Evolutionary conservation across 2,113 vertebrate species (phyloP).

Genomic region (Chionomys nivalis): DNA sequence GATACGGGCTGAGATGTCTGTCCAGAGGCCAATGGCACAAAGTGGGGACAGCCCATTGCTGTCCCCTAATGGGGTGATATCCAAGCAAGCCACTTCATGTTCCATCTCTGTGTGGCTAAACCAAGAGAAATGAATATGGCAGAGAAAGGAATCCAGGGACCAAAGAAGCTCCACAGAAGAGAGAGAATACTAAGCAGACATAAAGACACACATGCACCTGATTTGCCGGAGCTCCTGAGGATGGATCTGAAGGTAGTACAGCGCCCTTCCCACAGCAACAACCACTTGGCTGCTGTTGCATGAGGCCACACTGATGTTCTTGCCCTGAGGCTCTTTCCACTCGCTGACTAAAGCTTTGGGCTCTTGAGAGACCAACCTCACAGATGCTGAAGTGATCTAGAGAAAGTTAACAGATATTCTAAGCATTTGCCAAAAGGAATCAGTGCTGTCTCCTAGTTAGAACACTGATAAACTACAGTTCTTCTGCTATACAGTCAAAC

Average conservation of each 20-base stretch:
- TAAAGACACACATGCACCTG: slow-evolving; percentile 85
- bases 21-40: slow-evolving; percentile 98
- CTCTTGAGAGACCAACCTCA: slow-evolving; percentile 96
- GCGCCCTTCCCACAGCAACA: slow-evolving; percentile 95
- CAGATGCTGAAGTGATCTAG: slow-evolving; percentile 97
- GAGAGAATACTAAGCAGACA: accelerated
- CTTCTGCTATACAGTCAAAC: not conserved
- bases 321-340: slow-evolving; percentile 98
- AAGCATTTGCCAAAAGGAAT: not conserved
- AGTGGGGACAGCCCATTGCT: slow-evolving; percentile 91
- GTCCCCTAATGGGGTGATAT: slow-evolving; percentile 97
- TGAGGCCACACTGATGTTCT: slow-evolving; percentile 98
- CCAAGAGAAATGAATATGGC: slow-evolving; percentile 1
- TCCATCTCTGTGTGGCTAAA: slow-evolving; percentile 97
- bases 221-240: slow-evolving; percentile 96
- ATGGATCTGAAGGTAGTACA: slow-evolving; percentile 97
- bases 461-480: not conserved
- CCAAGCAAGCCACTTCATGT: slow-evolving; percentile 98
- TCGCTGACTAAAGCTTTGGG: slow-evolving; percentile 96
- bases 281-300: slow-evolving; percentile 98
- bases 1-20: slow-evolving; percentile 97
- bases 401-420: not conserved
- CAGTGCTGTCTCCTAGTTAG: too few relatives aligned
- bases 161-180: not conserved
- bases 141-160: not conserved